Evolutionary conservation across 2,888 invertebrate species (phyloP), one percentile per base, ranked within the genome.

Genomic region (Empis livida): DNA sequence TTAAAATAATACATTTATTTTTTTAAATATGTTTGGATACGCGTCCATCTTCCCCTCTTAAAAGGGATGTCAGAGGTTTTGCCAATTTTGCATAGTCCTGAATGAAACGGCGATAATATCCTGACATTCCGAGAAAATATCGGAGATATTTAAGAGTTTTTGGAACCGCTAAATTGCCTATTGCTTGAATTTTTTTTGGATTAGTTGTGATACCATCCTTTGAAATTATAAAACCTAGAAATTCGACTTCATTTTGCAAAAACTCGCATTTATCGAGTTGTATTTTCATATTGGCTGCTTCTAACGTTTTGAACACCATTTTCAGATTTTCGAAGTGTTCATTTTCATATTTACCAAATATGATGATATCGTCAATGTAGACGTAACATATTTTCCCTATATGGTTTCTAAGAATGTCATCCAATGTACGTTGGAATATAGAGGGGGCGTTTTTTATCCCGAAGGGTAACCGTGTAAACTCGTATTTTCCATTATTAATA

Each of bases 191-290:
- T 49, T 57, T 57, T 30, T 49, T 31, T 5, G 56, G 55, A 43
- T 60, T 54, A 8, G 60, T 58, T 47, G 51, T 55, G n/a, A 56
- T 52, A n/a, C 55, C 57, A 2, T 59, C 55, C 10, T 49, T 46
- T 3, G 50, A 51, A 14, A 52, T 44, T 11, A 62, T 44, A 39
- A 61, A 61, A 5, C 64, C 62, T 32, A 65, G 47, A 48, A 56
- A 49, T 38, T n/a, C n/a, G n/a, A n/a, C n/a, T n/a, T n/a, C n/a
- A n/a, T n/a, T n/a, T n/a, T n/a, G n/a, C n/a, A n/a, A n/a, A n/a
- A n/a, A n/a, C n/a, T n/a, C n/a, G n/a, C n/a, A n/a, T n/a, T n/a
- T n/a, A n/a, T n/a, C n/a, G n/a, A n/a, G n/a, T n/a, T n/a, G n/a
- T n/a, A n/a, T n/a, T 41, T 53, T 54, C 44, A 51, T 49, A 16